A percentile compares a stretch with the other conserved stretches of the same genome.
Evolutionary conservation across 2,113 vertebrate species (phyloP).

Genomic region (Capreolus pygargus): DNA sequence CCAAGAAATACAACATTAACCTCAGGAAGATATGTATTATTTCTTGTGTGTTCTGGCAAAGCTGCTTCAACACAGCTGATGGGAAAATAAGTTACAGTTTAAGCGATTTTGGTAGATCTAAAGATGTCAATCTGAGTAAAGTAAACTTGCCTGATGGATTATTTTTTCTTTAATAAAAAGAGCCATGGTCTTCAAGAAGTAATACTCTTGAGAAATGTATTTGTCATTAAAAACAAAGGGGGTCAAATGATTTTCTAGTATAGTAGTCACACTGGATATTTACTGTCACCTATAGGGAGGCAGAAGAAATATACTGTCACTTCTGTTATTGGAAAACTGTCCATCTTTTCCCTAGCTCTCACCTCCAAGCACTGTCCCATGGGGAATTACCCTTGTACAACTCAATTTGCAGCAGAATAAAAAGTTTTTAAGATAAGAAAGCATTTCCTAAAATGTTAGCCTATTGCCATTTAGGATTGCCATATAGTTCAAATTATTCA

Average conservation of each 20-base stretch:
- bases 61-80: neutral
- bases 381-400: conserved; percentile 25
- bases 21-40: neutral
- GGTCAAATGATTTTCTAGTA: conserved; percentile 12
- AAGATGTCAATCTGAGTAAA: conserved; percentile 10
- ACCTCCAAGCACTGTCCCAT: neutral
- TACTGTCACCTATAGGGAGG: neutral
- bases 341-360: conserved; percentile 12
- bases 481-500: neutral
- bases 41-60: neutral
- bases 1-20: neutral
- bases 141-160: conserved; percentile 38
- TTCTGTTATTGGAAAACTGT: conserved; percentile 51
- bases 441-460: neutral
- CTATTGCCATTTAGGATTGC: neutral
- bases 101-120: neutral
- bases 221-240: conserved; percentile 58
- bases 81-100: conserved; percentile 9
- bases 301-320: conserved; percentile 41
- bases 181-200: neutral
- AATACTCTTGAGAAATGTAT: conserved; percentile 52
- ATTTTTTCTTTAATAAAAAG: conserved; percentile 43
- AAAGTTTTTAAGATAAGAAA: conserved; percentile 26
- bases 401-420: conserved; percentile 37
- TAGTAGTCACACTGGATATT: conserved; percentile 40